Base-by-base conservation (phyloP, 2,113 vertebrate genomes). In the Ceratotherium simum region DNA sequence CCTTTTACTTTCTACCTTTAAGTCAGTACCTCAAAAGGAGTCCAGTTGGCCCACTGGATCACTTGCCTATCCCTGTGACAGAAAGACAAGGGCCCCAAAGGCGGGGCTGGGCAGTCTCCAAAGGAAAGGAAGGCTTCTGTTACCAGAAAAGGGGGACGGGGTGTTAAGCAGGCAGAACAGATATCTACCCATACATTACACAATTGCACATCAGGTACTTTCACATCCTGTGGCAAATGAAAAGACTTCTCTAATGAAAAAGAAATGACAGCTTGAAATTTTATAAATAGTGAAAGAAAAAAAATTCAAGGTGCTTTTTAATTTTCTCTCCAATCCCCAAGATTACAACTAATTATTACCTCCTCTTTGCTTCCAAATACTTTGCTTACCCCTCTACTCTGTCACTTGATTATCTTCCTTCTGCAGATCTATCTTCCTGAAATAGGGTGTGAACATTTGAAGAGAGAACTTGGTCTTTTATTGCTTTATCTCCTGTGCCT, bases 1-100 rank as follows among this genome's bases (percentile, higher is more conserved):
- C 76, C 76, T 54, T 97, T 94, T 90, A 83, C 91, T 93, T 87
- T 91, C 20, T 93, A 60, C 36, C 36, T 48, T 79, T 72, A 65
- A 72, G 39, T 62, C 75, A 69, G 0, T 58, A 48, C 16, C 36
- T 60, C 20, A 3, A 76, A 79, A 91, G 18, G 67, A 80, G 54
- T 90, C 64, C 65, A n/a, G 0, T 46, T 87, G 75, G 33, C 60
- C 27, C 48, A 14, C n/a, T 70, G 76, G 39, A 90, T 79, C 36
- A 29, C 25, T 60, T 88, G 18, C 72, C 12, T 91, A 39, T 25
- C 2, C 60, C 25, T 36, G 13, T 60, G 82, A 27, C 27, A 79
- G 31, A 51, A 91, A 78, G 39, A 60, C 33, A 27, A n/a, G 72
- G 7, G 18, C 23, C 23, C 76, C 29, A 64, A 46, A 86, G 42